These are phyloP conservation scores for Papilio xuthus DNA, from an alignment of 1,140 invertebrate genomes.

Conservation along the genomic window DNA sequence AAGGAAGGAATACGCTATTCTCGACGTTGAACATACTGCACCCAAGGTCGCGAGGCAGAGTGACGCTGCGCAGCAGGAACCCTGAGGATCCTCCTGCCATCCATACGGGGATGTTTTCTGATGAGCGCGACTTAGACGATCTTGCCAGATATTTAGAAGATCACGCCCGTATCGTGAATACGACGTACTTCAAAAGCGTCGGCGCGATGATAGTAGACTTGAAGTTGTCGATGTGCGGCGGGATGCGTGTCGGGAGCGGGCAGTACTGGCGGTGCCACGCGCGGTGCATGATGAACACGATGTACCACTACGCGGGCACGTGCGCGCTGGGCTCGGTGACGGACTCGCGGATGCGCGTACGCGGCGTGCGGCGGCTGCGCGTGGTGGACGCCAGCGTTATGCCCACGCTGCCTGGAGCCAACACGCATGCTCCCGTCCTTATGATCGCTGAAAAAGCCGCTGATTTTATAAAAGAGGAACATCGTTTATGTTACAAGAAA, in stretches of 20 bases:
- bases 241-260: not conserved
- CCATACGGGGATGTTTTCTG: constrained; percentile 32
- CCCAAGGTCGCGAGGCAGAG: constrained; percentile 38
- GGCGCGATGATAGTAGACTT: constrained; percentile 12
- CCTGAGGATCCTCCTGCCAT: constrained; percentile 36
- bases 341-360: constrained; percentile 28
- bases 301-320: constrained; percentile 26
- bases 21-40: constrained; percentile 16
- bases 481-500: not conserved
- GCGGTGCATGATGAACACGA: constrained; percentile 12
- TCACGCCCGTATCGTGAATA: constrained; percentile 15
- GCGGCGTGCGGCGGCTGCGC: constrained; percentile 22
- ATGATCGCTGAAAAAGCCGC: constrained; percentile 31
- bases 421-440: constrained; percentile 20
- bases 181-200: constrained; percentile 16
- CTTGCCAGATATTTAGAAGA: constrained; percentile 19
- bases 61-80: constrained; percentile 34
- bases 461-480: constrained; percentile 19
- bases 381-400: constrained; percentile 30
- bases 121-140: constrained; percentile 33
- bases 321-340: constrained; percentile 9
- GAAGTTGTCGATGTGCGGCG: constrained; percentile 14
- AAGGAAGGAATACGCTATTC: constrained; percentile 36
- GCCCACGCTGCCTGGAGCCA: constrained; percentile 9
- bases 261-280: constrained; percentile 28